Evolutionary conservation across 1,140 invertebrate genomes (phyloP), one percentile per base, ranked within the genome.

Genomic region (Microplitis mediator): DNA sequence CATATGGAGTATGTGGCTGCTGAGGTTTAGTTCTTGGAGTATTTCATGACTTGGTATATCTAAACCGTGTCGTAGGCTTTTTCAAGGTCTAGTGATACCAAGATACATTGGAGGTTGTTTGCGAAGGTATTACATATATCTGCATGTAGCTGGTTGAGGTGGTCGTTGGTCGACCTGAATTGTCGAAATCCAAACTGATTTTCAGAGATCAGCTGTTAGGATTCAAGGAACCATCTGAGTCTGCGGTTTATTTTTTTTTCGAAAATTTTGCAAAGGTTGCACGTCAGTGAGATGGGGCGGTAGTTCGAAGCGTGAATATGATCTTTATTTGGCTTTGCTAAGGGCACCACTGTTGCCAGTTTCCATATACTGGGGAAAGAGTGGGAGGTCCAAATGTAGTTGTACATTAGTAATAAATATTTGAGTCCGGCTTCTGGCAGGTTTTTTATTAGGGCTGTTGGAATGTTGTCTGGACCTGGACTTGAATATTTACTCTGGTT

Each of bases 271-370:
- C 78, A 75, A 6, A 82, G 4, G 51, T 67, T 76, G 9, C 71
- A 75, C 9, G 82, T 80, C 5, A 85, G 71, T 39, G 79, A 78
- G 5, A 86, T 85, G 1, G 82, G 84, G 9, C 84, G 45, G 66
- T 80, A 77, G 36, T 64, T 75, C 61, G 56, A 56, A n/a, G 66
- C n/a, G 31, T 61, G 32, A 4, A 8, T 4, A 23, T 60, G 60
- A 5, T 77, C 63, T 76, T 87, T 87, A 4, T 74, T 75, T 2
- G 77, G 78, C 76, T 86, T 87, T 3, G 68, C 75, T 39, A 87
- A 80, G 0, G 79, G 72, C n/a, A 85, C 77, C 3, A 84, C 75
- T 9, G 73, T 80, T 0, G 82, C 82, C 13, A 77, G 70, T 73
- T 84, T 84, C 79, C 82, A 85, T 13, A 5, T 23, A 3, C 52